Base-by-base conservation (phyloP, 2,797 vertebrate genomes). In the Liparis tanakae region DNA sequence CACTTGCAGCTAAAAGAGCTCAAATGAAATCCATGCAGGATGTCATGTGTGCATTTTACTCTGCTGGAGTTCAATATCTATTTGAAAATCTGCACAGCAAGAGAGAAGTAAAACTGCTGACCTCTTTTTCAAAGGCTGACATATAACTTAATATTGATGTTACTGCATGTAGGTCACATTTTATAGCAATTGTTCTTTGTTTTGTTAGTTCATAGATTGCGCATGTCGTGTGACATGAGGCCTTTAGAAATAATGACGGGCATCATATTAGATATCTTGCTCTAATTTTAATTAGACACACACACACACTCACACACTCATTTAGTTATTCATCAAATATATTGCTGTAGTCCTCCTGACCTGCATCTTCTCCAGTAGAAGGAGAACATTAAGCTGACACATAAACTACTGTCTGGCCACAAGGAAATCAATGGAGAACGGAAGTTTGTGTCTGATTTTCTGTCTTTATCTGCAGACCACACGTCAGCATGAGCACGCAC, bases 341-440 rank as follows among this genome's bases (percentile, higher is more conserved):
- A 9, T 15, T 12, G 20, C 36, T 66, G 72, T 59, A 41, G 68
- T 56, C 66, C 76, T 64, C 18, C 25, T 59, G 72, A 41, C 57
- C 50, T 60, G 64, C 10, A 36, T 56, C 20, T 13, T 63, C 51
- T 13, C 25, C 25, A 57, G 43, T 30, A 71, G 72, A 55, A 70
- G 67, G 70, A 74, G 69, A 55, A 70, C 77, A 84, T 82, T 82
- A 68, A 83, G 80, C 14, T 80, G 87, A 88, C 84, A 89, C 82
- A 84, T 17, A 81, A 85, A 90, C 78, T 76, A 72, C 76, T 61
- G 77, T 83, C 76, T 81, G 75, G 86, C 74, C 78, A 80, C 78
- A 84, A 60, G 34, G 43, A 67, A 69, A 88, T 93, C 86, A 20
- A 92, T 93, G 17, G 77, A 54, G 46, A 67, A 78, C 74, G 72